Conservation (phyloP, 2,797 vertebrate species). For the Margarornis squamiger region DNA sequence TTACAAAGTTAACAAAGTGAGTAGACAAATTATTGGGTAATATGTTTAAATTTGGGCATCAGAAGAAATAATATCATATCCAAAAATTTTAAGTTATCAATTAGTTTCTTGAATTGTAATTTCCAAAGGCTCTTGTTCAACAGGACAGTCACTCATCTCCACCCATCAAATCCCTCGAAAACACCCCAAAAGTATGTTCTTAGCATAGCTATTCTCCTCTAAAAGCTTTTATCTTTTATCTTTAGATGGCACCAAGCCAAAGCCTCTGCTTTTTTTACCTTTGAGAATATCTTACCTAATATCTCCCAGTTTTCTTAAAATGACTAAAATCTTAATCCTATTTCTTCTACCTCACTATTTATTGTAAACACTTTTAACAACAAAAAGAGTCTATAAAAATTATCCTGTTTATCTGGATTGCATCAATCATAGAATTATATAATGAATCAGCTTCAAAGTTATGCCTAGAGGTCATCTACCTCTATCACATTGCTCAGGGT, state of each 20-base stretch:
- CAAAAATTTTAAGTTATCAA: neutral
- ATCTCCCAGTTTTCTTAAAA: neutral
- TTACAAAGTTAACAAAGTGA: neutral
- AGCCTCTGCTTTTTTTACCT: neutral
- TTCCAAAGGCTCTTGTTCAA: neutral
- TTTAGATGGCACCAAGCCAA: neutral
- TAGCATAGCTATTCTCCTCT: neutral
- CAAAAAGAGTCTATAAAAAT: neutral
- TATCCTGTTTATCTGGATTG: neutral
- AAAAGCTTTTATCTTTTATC: neutral
- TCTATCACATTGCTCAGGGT: neutral
- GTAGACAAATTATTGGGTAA: neutral
- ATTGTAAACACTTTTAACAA: neutral
- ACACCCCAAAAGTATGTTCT: neutral
- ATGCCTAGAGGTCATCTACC: neutral
- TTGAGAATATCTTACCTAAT: neutral
- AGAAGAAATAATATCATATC: neutral
- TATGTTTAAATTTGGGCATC: neutral
- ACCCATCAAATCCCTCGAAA: neutral
- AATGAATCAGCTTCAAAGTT: neutral
- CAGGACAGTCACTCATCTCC: neutral
- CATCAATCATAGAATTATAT: neutral
- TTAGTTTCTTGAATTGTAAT: neutral
- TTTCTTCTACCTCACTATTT: neutral
- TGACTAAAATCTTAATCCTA: neutral